Base-by-base conservation (phyloP, 2,797 vertebrate species). In the Carduelis carduelis region DNA sequence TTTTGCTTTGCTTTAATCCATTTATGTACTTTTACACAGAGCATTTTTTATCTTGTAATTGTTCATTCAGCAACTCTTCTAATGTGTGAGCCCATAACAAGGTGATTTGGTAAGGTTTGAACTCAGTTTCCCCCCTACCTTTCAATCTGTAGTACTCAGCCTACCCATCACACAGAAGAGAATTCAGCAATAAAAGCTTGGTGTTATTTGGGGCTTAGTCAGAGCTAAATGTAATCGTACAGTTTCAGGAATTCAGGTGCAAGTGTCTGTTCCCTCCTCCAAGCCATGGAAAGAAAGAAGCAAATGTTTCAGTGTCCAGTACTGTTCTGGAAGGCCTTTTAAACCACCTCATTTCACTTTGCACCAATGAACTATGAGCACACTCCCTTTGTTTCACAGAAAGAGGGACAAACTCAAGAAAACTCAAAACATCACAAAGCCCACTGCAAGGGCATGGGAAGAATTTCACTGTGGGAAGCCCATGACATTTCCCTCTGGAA, bases 1-100 rank as follows among this genome's bases (percentile, higher is more conserved):
- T 88, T 94, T 86, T 86, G 39, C 63, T 93, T 90, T 79, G 50
- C 90, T 94, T 91, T 94, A 75, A 82, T 68, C 69, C 43, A 63
- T 72, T 87, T 65, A 69, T 0, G 0, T 41, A 61, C 34, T n/a
- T 39, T 18, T 7, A 65, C 11, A 69, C 0, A 50, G 23, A 84
- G 13, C 43, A 44, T 70, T 92, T 94, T 83, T 28, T 66, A 22
- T 74, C 24, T 24, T 52, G 65, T 39, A 90, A 64, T n/a, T 65
- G 37, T 68, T 94, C 34, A 60, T 71, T 89, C 63, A 78, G 49
- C 81, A 82, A 56, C 24, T 32, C 20, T 53, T 63, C 53, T 20
- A 74, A 50, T 53, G 18, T 0, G 0, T 39, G 34, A 94, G 50
- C 22, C 47, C 50, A 76, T 34, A 59, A 56, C 55, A 43, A 83